Percentiles rank a stretch among this genome's conserved stretches.
phyloP scores from a whole-genome alignment of 2,888 invertebrate species.

The Caenorhabditis wallacei region DNA sequence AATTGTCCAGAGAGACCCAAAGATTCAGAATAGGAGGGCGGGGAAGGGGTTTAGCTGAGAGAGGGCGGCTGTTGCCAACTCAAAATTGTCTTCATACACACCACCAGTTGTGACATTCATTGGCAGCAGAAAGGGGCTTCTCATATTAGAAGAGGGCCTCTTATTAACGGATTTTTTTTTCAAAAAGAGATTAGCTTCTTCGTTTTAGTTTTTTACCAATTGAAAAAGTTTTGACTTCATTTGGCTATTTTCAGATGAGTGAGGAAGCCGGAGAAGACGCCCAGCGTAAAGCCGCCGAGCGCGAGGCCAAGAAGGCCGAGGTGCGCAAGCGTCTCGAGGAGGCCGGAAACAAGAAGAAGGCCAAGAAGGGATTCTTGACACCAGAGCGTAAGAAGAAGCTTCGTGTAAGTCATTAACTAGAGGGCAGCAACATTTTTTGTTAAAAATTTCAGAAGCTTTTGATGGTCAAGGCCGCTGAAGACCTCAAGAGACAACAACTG shows the following conservation, averaged over 20 bases:
- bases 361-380: slow-evolving; percentile 99
- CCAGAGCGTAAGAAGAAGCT: slow-evolving; percentile 99
- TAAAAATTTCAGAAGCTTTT: slow-evolving; percentile 90
- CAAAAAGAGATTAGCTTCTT: too few relatives aligned
- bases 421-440: too few relatives aligned
- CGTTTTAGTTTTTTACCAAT: neutral
- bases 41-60: slow-evolving; percentile 15
- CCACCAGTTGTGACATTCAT: slow-evolving; percentile 54
- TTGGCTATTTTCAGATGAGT: slow-evolving; percentile 64
- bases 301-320: slow-evolving; percentile 98
- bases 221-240: neutral
- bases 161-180: too few relatives aligned
- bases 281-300: slow-evolving; percentile 92
- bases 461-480: slow-evolving; percentile 99
- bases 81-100: slow-evolving; percentile 45
- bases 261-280: slow-evolving; percentile 71
- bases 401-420: slow-evolving; percentile 88
- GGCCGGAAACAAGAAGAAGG: slow-evolving; percentile 91
- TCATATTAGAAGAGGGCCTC: too few relatives aligned
- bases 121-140: slow-evolving; percentile 1
- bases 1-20: slow-evolving; percentile 29
- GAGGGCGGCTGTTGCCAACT: slow-evolving; percentile 43
- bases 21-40: slow-evolving; percentile 22
- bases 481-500: slow-evolving; percentile 99
- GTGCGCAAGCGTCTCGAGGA: slow-evolving; percentile 96